phyloP scores from a whole-genome alignment of 2,113 vertebrate species.

The Phaetusa simplex region DNA sequence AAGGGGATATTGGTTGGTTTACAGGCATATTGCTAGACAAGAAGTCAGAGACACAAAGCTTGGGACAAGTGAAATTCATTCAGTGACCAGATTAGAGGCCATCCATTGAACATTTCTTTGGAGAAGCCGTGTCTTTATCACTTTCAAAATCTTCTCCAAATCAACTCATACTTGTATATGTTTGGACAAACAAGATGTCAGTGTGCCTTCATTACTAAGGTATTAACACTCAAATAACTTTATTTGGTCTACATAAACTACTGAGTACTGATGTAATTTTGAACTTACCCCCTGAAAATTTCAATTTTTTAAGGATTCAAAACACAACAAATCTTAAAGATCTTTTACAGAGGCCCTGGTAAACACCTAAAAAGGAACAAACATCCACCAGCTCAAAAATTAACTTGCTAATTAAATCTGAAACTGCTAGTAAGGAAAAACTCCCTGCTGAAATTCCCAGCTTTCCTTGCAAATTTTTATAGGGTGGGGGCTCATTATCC shows the following conservation, averaged over 20 bases:
- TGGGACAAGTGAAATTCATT: neutral
- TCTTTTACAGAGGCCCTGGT: neutral
- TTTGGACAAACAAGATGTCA: neutral
- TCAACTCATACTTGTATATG: neutral
- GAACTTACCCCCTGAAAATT: neutral
- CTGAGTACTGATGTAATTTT: neutral
- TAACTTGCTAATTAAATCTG: neutral
- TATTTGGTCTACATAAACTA: neutral
- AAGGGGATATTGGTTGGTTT: neutral
- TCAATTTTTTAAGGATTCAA: neutral
- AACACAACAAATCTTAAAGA: neutral
- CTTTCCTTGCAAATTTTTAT: neutral
- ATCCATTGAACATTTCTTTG: neutral
- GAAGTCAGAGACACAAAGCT: neutral
- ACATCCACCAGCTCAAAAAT: neutral
- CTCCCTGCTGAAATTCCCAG: neutral
- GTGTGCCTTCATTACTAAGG: neutral
- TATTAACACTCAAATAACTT: neutral
- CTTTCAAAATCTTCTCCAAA: neutral
- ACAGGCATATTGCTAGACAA: neutral
- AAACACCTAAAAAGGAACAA: neutral
- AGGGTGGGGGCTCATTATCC: neutral
- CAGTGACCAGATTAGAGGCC: neutral
- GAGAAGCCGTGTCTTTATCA: neutral
- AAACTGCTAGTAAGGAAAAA: neutral